A percentile compares a stretch with the other conserved stretches of the same genome.
These are phyloP conservation scores for Telmatherina bonti DNA, from an alignment of 2,797 vertebrate genomes.

Conservation along the genomic window DNA sequence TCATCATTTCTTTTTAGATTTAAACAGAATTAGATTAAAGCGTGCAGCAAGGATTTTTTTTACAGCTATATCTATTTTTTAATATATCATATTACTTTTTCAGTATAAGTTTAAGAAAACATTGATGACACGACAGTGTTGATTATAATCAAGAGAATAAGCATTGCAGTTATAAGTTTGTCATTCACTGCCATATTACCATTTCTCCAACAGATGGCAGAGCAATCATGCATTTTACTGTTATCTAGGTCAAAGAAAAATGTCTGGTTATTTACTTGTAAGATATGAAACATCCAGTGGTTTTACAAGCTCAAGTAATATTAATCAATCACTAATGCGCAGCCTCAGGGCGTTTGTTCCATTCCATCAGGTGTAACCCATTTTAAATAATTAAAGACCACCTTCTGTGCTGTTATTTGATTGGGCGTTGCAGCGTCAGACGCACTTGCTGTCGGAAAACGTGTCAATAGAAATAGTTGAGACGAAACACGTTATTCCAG, in stretches of 20 bases:
- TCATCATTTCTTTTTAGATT: background rate
- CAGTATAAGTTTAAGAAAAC: background rate
- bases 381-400: conserved; percentile 3
- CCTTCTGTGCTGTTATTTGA: conserved; percentile 3
- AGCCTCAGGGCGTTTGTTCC: background rate
- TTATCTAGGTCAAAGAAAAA: background rate
- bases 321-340: background rate
- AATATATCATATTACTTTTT: background rate
- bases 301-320: background rate
- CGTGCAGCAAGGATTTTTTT: too few relatives aligned
- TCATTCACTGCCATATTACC: too few relatives aligned
- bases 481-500: accelerated
- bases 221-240: background rate
- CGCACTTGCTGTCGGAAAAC: too few relatives aligned
- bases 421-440: conserved; percentile 27
- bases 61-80: too few relatives aligned
- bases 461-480: background rate
- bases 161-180: background rate
- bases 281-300: background rate
- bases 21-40: background rate
- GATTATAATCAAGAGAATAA: too few relatives aligned
- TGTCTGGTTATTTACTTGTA: background rate
- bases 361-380: conserved; percentile 39
- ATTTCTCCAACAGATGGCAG: conserved; percentile 25
- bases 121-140: too few relatives aligned